Base-by-base conservation (phyloP, 1,140 invertebrate species). In the Drosophila rufa region DNA sequence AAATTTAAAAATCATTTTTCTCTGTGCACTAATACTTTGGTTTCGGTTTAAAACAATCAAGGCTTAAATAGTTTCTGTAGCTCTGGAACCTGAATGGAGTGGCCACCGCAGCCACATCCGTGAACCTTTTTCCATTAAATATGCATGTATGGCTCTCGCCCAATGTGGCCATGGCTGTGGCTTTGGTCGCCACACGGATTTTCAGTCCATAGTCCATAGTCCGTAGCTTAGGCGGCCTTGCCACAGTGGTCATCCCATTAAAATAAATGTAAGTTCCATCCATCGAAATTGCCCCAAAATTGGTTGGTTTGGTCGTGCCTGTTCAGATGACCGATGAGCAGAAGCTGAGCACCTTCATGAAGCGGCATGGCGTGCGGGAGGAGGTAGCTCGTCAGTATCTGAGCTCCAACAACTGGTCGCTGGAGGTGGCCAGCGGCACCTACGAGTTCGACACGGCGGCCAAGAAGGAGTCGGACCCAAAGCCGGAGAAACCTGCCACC, bases 271-370 rank as follows among this genome's bases (percentile, higher is more conserved):
- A 65, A 57, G 51, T 50, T 76, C 17, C 5, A 55, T 40, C 53
- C 60, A 40, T 60, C 75, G 38, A 77, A 77, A 77, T 43, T 56
- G 56, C 22, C 47, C 46, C 27, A 11, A 42, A 58, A 66, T n/a
- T 36, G 33, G 33, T n/a, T 36, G 33, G 33, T 36, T 40, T 45
- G 56, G 53, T 17, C 27, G 55, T 43, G 42, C n/a, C 71, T 42
- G 66, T 38, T 48, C 85, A 81, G 70, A 89, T 89, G 85, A 81
- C 85, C 81, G 43, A 90, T 82, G 85, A 89, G 67, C 70, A 89
- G 71, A 90, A 85, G 85, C 59, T 89, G 53, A 58, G 51, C 30
- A 76, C 59, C 15, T 89, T 89, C 69, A 89, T 90, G 86, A 38
- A 69, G 17, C 78, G 83, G 14, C 64, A 90, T 81, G 78, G 70